Evolutionary conservation across 2,888 invertebrate genomes (phyloP), one percentile per base, ranked within the genome.

Genomic region (Andrena marginata): DNA sequence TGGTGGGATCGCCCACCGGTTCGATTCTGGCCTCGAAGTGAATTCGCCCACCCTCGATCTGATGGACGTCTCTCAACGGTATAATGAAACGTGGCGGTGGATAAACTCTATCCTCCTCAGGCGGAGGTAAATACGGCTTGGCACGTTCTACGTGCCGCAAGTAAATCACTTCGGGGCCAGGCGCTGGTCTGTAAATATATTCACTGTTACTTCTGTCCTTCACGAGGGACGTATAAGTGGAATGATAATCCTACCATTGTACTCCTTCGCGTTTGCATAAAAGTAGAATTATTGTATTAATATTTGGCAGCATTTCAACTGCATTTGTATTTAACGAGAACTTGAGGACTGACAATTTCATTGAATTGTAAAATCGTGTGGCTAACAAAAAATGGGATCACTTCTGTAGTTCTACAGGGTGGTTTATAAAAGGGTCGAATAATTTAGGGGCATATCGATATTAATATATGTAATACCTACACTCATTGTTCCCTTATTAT

Each of bases 11-110:
- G 89, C 99, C 99, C 92, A 99, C 98, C 89, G 99, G 99, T 95
- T 98, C 98, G 95, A 99, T 97, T 94, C 98, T 97, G 93, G 99
- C 99, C 95, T 99, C 99, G 95, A 99, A 98, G 95, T 99, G 98
- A 92, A 98, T 97, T 93, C 98, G 97, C 93, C 98, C 98, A 94
- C 99, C 98, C 95, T 99, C 99, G 93, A 96, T 96, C 94, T 98
- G 97, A 89, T 97, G 95, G 86, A 97, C 95, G 95, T 98, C 97
- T 91, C 96, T 96, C 89, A 98, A 95, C 90, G 98, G 98, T 94
- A 98, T 97, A 92, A 98, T 97, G 95, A 98, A 98, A 94, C 97
- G 97, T 84, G 98, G 98, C 89, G 98, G 97, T 92, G 98, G 98
- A 95, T 98, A 98, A 86, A 97, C 96, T 89, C 97, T 96, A 93